These are phyloP conservation scores for Plecotus auritus DNA, from an alignment of 2,113 vertebrate species.

Conservation along the genomic window DNA sequence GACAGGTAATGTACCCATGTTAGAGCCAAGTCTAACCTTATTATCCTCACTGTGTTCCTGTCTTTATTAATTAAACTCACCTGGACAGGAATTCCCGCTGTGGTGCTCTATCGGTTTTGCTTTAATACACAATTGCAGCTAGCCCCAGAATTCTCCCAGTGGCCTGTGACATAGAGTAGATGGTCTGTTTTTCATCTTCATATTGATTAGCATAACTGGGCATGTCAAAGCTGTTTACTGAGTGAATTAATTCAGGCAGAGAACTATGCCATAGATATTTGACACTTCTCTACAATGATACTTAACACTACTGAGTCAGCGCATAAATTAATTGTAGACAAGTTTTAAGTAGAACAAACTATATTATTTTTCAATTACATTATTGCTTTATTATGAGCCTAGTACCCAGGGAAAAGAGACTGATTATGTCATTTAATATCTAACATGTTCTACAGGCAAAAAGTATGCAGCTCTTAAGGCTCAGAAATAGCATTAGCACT, in stretches of 20 bases:
- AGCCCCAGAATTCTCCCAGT: not conserved
- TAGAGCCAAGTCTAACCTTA: not conserved
- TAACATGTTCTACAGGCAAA: not conserved
- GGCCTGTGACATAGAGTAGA: not conserved
- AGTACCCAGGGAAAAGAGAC: not conserved
- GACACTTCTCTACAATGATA: not conserved
- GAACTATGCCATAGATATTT: not conserved
- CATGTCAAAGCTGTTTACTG: not conserved
- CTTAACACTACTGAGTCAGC: not conserved
- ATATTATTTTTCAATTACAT: not conserved
- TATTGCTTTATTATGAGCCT: not conserved
- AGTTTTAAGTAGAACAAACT: not conserved
- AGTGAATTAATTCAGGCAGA: not conserved
- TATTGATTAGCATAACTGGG: not conserved
- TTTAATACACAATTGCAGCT: no score
- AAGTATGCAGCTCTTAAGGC: not conserved
- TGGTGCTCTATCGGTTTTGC: not conserved
- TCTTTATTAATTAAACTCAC: not conserved
- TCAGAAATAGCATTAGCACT: not conserved
- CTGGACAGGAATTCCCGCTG: not conserved
- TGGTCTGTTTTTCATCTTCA: not conserved
- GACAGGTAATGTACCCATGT: not conserved
- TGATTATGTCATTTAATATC: not conserved
- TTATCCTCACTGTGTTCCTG: accelerated
- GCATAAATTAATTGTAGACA: not conserved